A percentile compares a stretch with the other conserved stretches of the same genome.
Conservation (phyloP, 1,140 invertebrate species). For the Aphaenogaster floridana region DNA sequence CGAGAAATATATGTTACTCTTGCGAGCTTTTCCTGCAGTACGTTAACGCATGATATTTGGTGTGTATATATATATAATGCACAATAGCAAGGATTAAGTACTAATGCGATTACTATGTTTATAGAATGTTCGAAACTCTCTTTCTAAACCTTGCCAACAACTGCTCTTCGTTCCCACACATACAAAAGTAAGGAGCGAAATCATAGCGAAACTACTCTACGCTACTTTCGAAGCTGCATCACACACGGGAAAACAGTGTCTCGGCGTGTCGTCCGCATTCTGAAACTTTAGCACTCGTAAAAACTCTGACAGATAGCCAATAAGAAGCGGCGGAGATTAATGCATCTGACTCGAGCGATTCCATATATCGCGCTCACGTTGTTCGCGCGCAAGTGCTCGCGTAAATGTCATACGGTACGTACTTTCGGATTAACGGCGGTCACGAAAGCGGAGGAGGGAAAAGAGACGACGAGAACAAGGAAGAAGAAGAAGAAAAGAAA, state of each 20-base stretch:
- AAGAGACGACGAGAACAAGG: neutral
- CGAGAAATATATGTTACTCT: neutral
- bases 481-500: neutral
- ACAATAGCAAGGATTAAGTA: constrained; percentile 12
- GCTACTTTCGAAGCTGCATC: constrained; percentile 42
- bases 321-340: constrained; percentile 60
- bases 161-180: neutral
- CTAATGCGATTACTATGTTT: constrained; percentile 26
- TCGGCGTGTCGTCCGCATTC: constrained; percentile 57
- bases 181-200: constrained; percentile 27
- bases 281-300: constrained; percentile 54
- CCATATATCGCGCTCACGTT: constrained; percentile 45
- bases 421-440: constrained; percentile 64
- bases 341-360: constrained; percentile 57
- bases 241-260: constrained; percentile 41
- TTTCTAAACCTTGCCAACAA: constrained; percentile 42
- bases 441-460: constrained; percentile 41
- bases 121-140: constrained; percentile 21
- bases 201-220: constrained; percentile 38
- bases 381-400: constrained; percentile 31
- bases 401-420: constrained; percentile 60
- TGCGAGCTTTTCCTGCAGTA: neutral
- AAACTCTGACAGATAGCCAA: constrained; percentile 60
- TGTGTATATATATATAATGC: neutral
- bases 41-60: neutral